Evolutionary conservation across 2,888 invertebrate species (phyloP).

Genomic region (Dolichomitus sp.): DNA sequence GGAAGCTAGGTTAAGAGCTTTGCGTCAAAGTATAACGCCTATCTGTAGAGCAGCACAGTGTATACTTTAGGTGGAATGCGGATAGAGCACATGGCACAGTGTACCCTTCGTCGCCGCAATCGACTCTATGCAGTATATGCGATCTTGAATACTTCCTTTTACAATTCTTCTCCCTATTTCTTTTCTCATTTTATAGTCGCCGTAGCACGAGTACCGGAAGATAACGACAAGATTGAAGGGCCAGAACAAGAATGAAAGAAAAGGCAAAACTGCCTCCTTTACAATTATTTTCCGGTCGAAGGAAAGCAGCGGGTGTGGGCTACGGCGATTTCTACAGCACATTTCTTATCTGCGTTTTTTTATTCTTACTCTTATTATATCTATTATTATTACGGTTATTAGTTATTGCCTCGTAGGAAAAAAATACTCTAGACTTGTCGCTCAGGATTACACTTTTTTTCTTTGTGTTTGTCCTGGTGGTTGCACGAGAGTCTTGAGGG

Average conservation of each 20-base stretch:
- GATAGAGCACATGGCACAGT: background rate
- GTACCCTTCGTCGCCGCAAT: background rate
- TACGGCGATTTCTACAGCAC: background rate
- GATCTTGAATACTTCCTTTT: constrained; percentile 1
- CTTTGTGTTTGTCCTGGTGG: no score
- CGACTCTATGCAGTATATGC: background rate
- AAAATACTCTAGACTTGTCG: background rate
- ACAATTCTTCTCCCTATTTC: background rate
- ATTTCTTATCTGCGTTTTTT: constrained; percentile 7
- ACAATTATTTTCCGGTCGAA: constrained; percentile 16
- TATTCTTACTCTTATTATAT: constrained; percentile 10
- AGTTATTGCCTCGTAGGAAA: background rate
- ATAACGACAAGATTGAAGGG: background rate
- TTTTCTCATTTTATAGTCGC: background rate
- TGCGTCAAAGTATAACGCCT: constrained; percentile 51
- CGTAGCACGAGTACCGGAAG: background rate
- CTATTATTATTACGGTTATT: constrained; percentile 26
- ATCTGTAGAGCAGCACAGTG: background rate
- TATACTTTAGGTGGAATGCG: background rate
- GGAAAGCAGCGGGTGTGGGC: background rate
- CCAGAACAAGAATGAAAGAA: background rate
- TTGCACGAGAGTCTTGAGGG: no score
- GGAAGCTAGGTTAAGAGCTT: constrained; percentile 68
- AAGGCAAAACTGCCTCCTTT: background rate
- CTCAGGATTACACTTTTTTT: background rate